Conservation (phyloP, 2,113 vertebrate species). For the Carollia perspicillata region DNA sequence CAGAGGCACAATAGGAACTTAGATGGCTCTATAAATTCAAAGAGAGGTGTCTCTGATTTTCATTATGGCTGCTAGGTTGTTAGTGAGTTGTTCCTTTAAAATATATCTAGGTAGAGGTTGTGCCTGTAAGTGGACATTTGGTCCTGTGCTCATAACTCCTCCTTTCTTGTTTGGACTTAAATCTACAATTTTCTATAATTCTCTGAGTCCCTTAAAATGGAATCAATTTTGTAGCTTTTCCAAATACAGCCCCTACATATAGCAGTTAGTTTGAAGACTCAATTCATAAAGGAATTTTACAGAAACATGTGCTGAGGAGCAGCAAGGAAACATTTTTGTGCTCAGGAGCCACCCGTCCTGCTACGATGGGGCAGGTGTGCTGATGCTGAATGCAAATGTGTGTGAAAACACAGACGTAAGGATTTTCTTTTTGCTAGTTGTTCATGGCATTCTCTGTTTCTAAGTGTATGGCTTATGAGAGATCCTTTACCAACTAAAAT, state of each 20-base stretch:
- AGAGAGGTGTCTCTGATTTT: background rate
- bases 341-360: background rate
- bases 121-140: background rate
- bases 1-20: background rate
- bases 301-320: background rate
- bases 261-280: constrained; percentile 5
- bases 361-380: background rate
- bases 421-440: background rate
- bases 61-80: background rate
- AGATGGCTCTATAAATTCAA: background rate
- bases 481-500: background rate
- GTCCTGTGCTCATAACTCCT: background rate
- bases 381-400: background rate
- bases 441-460: background rate
- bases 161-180: constrained; percentile 40
- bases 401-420: background rate
- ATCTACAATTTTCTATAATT: constrained; percentile 41
- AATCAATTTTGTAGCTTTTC: background rate
- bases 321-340: background rate
- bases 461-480: background rate
- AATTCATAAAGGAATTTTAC: constrained; percentile 30
- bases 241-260: background rate
- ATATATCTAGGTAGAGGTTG: background rate
- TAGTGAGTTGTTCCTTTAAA: background rate
- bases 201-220: constrained; percentile 13